Percentiles rank a stretch among this genome's conserved stretches.
Conservation (phyloP, 1,140 invertebrate genomes). For the Drosophila bifasciata region DNA sequence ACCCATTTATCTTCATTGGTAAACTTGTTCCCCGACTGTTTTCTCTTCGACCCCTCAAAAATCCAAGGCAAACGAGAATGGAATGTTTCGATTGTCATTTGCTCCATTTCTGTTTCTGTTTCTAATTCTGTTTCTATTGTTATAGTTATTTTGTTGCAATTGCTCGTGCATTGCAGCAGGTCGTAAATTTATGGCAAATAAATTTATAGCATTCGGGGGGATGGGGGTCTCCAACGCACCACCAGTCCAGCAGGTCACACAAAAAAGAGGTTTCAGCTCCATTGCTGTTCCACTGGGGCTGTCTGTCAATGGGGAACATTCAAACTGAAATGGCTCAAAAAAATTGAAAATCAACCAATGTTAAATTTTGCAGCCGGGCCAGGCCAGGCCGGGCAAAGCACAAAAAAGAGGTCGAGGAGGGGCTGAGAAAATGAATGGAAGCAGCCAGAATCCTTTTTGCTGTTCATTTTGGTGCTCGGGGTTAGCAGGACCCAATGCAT, state of each 20-base stretch:
- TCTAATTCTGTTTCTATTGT: slow-evolving; percentile 3
- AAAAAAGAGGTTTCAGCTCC: not conserved
- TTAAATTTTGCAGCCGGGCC: slow-evolving; percentile 15
- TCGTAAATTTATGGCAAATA: slow-evolving; percentile 79
- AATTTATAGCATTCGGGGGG: slow-evolving; percentile 71
- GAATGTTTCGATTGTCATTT: slow-evolving; percentile 53
- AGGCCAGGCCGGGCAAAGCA: too few relatives aligned
- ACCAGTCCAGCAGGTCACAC: not conserved
- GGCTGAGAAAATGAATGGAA: slow-evolving; percentile 11
- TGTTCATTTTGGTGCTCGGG: not conserved
- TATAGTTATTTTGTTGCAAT: slow-evolving; percentile 48
- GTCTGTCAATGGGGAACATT: slow-evolving; percentile 30
- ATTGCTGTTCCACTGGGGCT: too few relatives aligned
- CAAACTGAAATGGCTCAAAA: slow-evolving; percentile 37
- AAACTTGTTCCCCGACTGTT: not conserved
- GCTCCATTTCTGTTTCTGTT: slow-evolving; percentile 8
- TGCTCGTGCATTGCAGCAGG: slow-evolving; percentile 69
- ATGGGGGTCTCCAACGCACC: slow-evolving; percentile 15
- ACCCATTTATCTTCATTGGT: slow-evolving; percentile 40
- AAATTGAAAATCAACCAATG: slow-evolving; percentile 62
- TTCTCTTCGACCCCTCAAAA: not conserved
- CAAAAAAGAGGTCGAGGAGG: too few relatives aligned
- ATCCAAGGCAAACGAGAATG: slow-evolving; percentile 37
- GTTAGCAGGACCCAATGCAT: slow-evolving; percentile 35
- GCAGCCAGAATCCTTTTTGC: slow-evolving; percentile 3